A percentile compares a stretch with the other conserved stretches of the same genome.
Evolutionary conservation across 2,888 invertebrate genomes (phyloP).

Genomic region (Lacanobia wlatinum): DNA sequence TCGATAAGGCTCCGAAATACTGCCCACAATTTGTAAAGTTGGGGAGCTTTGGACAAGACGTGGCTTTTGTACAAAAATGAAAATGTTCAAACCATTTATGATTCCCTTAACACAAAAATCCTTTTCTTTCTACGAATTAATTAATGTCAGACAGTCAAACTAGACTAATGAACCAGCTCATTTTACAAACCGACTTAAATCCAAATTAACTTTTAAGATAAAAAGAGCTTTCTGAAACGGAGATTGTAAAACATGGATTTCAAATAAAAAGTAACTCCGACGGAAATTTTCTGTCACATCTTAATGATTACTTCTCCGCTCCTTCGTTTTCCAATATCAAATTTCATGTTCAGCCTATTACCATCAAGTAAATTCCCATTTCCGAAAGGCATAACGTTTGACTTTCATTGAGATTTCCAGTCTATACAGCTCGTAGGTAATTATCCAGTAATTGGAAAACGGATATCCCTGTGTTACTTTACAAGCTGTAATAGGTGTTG

Average conservation of each 20-base stretch:
- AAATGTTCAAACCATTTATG: not conserved
- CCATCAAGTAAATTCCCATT: conserved; percentile 33
- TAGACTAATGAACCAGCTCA: not conserved
- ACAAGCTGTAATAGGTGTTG: conserved; percentile 9
- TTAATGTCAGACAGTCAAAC: not conserved
- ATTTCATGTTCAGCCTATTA: conserved; percentile 26
- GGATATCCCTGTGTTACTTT: conserved; percentile 36
- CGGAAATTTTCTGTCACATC: conserved; percentile 2
- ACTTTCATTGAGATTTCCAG: conserved; percentile 42
- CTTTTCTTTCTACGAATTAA: not conserved
- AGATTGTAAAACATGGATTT: conserved; percentile 3
- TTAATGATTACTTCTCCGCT: conserved; percentile 15
- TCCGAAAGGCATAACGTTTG: conserved; percentile 33
- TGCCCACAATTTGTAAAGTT: conserved; percentile 16
- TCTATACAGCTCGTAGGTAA: conserved; percentile 24
- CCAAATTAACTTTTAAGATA: conserved; percentile 7
- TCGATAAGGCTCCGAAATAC: conserved; percentile 36
- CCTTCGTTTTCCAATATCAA: conserved; percentile 35
- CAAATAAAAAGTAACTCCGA: conserved; percentile 7
- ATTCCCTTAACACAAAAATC: too few species aligned
- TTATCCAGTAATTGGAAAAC: conserved; percentile 46
- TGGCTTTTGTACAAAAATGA: conserved; percentile 2
- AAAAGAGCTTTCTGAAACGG: not conserved
- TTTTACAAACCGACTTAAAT: not conserved
- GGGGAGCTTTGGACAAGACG: not conserved